Conservation (phyloP, 2,113 vertebrate genomes). For the Pseudonaja textilis region DNA sequence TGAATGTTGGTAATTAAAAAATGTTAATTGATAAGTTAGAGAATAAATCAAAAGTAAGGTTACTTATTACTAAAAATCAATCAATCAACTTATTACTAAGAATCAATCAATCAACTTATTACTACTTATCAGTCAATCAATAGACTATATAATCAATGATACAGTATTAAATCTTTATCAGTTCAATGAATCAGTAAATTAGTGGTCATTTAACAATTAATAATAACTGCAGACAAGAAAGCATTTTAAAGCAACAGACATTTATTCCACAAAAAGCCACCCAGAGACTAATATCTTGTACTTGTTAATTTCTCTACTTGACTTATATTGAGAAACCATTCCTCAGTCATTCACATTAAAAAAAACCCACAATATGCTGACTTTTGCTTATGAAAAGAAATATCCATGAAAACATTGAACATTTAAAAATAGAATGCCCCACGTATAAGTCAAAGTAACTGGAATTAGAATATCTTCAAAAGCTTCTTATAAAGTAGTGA, state of each 20-base stretch:
- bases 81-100: too few species aligned
- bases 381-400: neutral
- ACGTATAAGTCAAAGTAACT: neutral
- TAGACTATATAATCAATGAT: too few species aligned
- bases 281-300: constrained; percentile 36
- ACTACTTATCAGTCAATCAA: too few species aligned
- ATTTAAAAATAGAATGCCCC: neutral
- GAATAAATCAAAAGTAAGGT: too few species aligned
- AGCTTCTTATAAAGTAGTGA: neutral
- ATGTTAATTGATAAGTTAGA: too few species aligned
- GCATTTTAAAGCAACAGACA: constrained; percentile 11
- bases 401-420: neutral
- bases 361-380: neutral
- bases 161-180: too few species aligned
- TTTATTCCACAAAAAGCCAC: constrained; percentile 13
- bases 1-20: too few species aligned
- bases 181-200: too few species aligned
- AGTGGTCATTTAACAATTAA: too few species aligned
- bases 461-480: neutral
- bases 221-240: constrained; percentile 19
- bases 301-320: neutral
- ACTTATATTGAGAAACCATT: neutral
- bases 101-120: too few species aligned
- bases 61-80: too few species aligned
- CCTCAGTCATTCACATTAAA: neutral